These are phyloP conservation scores for Charanyca ferruginea DNA, from an alignment of 2,888 invertebrate species.

Conservation along the genomic window DNA sequence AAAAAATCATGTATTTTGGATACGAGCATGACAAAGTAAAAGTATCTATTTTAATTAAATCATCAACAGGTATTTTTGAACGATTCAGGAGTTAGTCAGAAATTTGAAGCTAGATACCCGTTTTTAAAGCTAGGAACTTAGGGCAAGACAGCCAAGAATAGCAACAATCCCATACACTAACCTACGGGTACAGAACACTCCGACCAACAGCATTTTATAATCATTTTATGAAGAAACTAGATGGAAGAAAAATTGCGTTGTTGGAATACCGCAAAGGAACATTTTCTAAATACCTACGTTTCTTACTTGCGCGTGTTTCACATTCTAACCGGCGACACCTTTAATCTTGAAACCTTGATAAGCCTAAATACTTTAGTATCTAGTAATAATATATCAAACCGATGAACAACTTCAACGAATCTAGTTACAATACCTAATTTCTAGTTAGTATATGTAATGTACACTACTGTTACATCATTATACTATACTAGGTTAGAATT, in stretches of 20 bases:
- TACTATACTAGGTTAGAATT: no score
- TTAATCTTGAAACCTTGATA: slow-evolving; percentile 9
- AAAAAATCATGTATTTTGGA: no score
- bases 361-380: background rate
- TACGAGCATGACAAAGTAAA: no score
- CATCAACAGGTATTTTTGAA: no score
- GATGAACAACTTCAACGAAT: background rate
- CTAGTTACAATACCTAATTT: background rate
- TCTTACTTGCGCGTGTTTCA: slow-evolving; percentile 18
- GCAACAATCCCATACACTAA: background rate
- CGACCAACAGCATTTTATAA: background rate
- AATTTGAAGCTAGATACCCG: no score
- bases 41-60: no score
- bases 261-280: background rate
- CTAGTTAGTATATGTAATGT: no score
- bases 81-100: no score
- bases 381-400: background rate
- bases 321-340: slow-evolving; percentile 13
- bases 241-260: slow-evolving; percentile 20
- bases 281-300: slow-evolving; percentile 36
- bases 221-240: background rate
- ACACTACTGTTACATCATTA: no score
- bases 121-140: no score
- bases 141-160: no score
- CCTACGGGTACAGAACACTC: background rate